Evolutionary conservation across 1,140 invertebrate genomes (phyloP).

Genomic region (Rhagoletis pomonella): DNA sequence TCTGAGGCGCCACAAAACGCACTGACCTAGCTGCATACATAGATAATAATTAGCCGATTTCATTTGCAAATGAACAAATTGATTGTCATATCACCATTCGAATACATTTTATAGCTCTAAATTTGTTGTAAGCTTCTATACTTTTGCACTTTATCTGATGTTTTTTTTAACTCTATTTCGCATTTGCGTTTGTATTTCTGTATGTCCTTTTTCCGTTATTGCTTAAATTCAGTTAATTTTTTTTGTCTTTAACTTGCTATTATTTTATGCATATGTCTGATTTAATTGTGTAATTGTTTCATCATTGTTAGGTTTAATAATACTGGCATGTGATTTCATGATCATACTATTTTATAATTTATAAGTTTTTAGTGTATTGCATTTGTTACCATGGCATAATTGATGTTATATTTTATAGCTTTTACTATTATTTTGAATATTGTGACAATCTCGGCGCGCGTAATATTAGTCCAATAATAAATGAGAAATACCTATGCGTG

Average conservation of each 20-base stretch:
- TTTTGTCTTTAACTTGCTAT: background rate
- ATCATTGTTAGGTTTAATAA: background rate
- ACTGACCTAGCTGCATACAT: background rate
- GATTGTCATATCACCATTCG: background rate
- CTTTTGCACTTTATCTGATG: too few relatives aligned
- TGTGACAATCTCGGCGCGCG: slow-evolving; percentile 28
- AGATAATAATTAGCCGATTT: slow-evolving; percentile 33
- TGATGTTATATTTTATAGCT: slow-evolving; percentile 36
- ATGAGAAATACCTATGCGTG: background rate
- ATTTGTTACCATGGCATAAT: slow-evolving; percentile 2
- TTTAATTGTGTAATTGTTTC: background rate
- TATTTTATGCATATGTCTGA: background rate
- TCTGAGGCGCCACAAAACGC: background rate
- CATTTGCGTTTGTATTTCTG: background rate
- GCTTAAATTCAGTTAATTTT: background rate
- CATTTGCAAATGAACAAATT: background rate
- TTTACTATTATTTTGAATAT: slow-evolving; percentile 21
- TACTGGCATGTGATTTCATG: background rate
- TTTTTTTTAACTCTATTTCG: background rate
- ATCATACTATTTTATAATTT: background rate
- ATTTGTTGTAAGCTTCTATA: too few relatives aligned
- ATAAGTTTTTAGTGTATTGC: background rate
- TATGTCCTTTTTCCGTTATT: background rate
- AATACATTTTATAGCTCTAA: background rate
- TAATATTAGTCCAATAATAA: slow-evolving; percentile 50